Base-by-base conservation (phyloP, 1,140 invertebrate genomes). In the Cydia pomonella region DNA sequence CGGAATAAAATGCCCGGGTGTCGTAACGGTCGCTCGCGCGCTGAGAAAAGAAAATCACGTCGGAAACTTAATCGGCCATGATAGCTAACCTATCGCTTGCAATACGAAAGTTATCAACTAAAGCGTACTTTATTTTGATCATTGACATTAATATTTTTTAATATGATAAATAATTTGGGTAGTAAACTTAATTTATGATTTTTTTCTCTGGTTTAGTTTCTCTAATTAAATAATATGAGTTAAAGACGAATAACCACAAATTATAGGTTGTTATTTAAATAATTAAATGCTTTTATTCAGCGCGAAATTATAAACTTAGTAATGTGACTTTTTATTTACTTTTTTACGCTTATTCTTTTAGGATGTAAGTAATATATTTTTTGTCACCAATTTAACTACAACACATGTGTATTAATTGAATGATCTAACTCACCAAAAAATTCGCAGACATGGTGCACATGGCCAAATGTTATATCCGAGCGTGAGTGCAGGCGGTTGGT, bases 341-440 rank as follows among this genome's bases (percentile, higher is more conserved):
- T 38, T 38, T 38, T 38, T 38, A 38, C 10, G 33, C 33, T 38
- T 10, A 38, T 7, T 38, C 7, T 38, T 9, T 38, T 10, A 38
- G 33, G 7, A 38, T 38, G 33, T 38, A 38, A 5, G 10, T 41
- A 9, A 0, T 44, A 44, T 10, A 38, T 38, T 38, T n/a, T 38
- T 29, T 29, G 29, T 29, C 29, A 29, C 7, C 10, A 38, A 38
- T 38, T 41, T 10, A 41, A 44, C 13, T 44, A 44, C 13, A 12
- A 0, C 53, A 59, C 2, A 59, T 59, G 21, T 23, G n/a, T 16
- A 47, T 25, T 38, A 69, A 69, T 69, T 38, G 33, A 44, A 53
- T 50, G 73, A 64, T 76, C 59, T 69, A 76, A 90, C 91, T 91
- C 82, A 92, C 91, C 89, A 91, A 79, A 80, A 88, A 79, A 79